Percentiles rank a stretch among this genome's conserved stretches.
Evolutionary conservation across 2,113 vertebrate genomes (phyloP).

Genomic region (Vidua chalybeata): DNA sequence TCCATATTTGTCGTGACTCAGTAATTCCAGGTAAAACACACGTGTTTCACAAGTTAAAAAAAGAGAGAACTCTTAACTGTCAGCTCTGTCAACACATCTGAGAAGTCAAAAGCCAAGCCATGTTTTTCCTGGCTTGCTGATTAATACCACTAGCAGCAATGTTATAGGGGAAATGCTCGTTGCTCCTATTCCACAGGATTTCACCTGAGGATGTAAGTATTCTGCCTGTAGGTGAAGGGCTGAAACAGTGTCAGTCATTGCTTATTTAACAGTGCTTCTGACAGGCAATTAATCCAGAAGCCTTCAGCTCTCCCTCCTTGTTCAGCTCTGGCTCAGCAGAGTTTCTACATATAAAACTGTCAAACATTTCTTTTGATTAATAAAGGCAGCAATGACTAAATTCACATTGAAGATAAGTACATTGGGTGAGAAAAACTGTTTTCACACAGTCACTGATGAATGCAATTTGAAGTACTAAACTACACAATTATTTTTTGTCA

Average conservation of each 20-base stretch:
- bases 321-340: neutral
- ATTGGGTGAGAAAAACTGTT: neutral
- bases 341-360: neutral
- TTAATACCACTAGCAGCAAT: accelerated
- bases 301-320: neutral
- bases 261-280: neutral
- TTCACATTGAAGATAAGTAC: accelerated
- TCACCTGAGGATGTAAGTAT: neutral
- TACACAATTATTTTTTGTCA: neutral
- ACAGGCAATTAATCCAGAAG: neutral
- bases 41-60: conserved; percentile 51
- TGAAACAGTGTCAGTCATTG: neutral
- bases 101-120: neutral
- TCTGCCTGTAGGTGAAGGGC: neutral
- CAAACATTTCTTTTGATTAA: neutral
- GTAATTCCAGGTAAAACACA: conserved; percentile 59
- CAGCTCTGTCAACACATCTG: conserved; percentile 53
- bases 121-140: conserved; percentile 13
- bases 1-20: conserved; percentile 56
- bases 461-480: neutral
- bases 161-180: neutral
- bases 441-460: neutral
- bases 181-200: neutral
- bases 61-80: conserved; percentile 15
- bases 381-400: neutral